Percentiles rank a stretch among this genome's conserved stretches.
These are phyloP conservation scores for Xestoiulus laeticollis DNA, from an alignment of 2,888 invertebrate species.

Conservation along the genomic window DNA sequence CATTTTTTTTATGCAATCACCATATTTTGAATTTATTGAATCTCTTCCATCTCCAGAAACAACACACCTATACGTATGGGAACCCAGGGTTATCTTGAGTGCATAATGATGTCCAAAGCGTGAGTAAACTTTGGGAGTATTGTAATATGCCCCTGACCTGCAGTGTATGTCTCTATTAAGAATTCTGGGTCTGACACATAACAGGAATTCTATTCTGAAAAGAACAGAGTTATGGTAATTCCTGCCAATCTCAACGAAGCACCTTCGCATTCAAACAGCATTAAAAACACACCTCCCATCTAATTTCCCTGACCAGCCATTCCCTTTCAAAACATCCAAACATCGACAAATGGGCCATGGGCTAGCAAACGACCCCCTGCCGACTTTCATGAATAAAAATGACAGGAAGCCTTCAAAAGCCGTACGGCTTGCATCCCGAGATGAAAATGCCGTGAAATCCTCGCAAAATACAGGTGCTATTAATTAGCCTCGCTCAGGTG, in stretches of 20 bases:
- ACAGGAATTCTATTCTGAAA: constrained; percentile 6
- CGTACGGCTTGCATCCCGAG: background rate
- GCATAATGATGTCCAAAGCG: background rate
- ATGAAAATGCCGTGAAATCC: constrained; percentile 15
- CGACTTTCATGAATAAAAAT: constrained; percentile 15
- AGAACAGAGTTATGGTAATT: constrained; percentile 21
- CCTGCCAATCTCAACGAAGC: background rate
- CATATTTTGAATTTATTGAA: constrained; percentile 13
- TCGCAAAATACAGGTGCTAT: background rate
- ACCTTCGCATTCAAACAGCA: background rate
- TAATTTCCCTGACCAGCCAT: constrained; percentile 28
- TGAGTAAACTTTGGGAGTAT: background rate
- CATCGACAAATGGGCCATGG: constrained; percentile 36
- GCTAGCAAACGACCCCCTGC: background rate
- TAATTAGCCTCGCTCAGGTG: background rate
- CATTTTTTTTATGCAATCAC: background rate
- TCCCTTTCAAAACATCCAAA: constrained; percentile 36
- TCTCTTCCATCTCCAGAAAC: background rate
- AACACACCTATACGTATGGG: background rate
- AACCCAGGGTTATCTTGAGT: background rate
- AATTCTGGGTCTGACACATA: constrained; percentile 15
- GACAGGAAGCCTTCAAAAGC: constrained; percentile 23
- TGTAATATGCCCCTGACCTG: background rate
- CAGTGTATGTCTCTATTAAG: background rate
- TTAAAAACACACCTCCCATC: constrained; percentile 37